These are phyloP conservation scores for Leptobrachium ailaonicum DNA, from an alignment of 2,113 vertebrate genomes.

Conservation along the genomic window DNA sequence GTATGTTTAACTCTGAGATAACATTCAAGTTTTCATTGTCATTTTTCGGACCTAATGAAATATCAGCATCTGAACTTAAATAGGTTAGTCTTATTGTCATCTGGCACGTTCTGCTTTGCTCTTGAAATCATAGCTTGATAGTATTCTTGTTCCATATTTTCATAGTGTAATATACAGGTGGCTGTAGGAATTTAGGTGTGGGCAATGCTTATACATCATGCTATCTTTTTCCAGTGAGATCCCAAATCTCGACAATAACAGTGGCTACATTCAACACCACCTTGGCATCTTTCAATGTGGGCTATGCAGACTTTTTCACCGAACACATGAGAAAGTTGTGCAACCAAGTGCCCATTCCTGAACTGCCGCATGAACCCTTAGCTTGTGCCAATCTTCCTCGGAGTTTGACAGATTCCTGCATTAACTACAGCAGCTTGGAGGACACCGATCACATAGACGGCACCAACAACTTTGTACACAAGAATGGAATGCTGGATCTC, in stretches of 20 bases:
- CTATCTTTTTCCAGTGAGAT: slow-evolving; percentile 75
- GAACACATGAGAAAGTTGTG: slow-evolving; percentile 98
- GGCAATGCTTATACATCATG: not conserved
- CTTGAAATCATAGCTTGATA: no score
- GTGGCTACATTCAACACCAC: slow-evolving; percentile 99
- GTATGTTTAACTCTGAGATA: slow-evolving; percentile 54
- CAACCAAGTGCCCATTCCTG: slow-evolving; percentile 85
- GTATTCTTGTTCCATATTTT: no score
- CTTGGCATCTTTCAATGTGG: slow-evolving; percentile 94
- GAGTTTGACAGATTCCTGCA: slow-evolving; percentile 97
- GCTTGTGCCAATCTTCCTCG: slow-evolving; percentile 94
- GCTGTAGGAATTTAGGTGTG: not conserved
- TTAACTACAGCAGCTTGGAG: slow-evolving; percentile 95
- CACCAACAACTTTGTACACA: slow-evolving; percentile 95
- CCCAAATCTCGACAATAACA: slow-evolving; percentile 98
- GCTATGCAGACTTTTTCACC: slow-evolving; percentile 95
- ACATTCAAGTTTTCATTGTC: no score
- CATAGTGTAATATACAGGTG: no score
- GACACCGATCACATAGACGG: slow-evolving; percentile 95
- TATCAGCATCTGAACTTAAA: no score
- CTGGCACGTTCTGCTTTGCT: no score
- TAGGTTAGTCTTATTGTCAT: no score
- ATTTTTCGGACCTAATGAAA: no score
- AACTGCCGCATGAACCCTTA: slow-evolving; percentile 88
- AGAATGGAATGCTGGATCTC: slow-evolving; percentile 97